These are phyloP conservation scores for Brachionus paranguensis DNA, from an alignment of 1,140 invertebrate genomes.

Conservation along the genomic window DNA sequence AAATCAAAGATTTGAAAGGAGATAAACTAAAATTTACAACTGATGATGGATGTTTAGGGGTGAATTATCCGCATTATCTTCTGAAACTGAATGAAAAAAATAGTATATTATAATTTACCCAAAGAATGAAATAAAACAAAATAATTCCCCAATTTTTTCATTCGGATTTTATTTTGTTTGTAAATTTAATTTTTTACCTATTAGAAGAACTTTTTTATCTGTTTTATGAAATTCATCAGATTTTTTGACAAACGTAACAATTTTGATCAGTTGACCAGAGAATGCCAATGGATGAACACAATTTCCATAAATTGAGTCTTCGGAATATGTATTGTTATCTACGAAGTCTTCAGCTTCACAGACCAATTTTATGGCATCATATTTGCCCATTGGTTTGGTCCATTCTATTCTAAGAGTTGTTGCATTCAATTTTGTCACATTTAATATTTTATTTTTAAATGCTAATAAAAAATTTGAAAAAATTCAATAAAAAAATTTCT, in stretches of 20 bases:
- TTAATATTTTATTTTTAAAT: background rate
- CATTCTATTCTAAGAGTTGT: background rate
- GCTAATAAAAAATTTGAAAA: background rate
- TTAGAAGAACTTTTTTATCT: background rate
- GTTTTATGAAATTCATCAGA: background rate
- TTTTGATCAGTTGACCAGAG: background rate
- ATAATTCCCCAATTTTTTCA: background rate
- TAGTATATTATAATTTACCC: too few relatives aligned
- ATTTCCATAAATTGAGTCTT: background rate
- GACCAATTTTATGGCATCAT: background rate
- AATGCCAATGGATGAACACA: background rate
- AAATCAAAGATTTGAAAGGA: background rate
- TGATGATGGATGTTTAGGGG: too few relatives aligned
- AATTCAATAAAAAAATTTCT: background rate
- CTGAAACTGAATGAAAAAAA: too few relatives aligned
- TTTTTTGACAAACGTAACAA: background rate
- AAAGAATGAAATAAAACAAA: too few relatives aligned
- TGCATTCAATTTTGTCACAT: background rate
- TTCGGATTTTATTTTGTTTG: too few relatives aligned
- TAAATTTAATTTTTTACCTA: background rate
- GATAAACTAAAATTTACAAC: too few relatives aligned
- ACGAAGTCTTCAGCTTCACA: background rate
- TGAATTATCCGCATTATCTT: too few relatives aligned
- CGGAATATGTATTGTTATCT: background rate
- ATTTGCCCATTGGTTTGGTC: background rate